These are phyloP conservation scores for Myocastor coypus DNA, from an alignment of 2,113 vertebrate genomes.

Conservation along the genomic window DNA sequence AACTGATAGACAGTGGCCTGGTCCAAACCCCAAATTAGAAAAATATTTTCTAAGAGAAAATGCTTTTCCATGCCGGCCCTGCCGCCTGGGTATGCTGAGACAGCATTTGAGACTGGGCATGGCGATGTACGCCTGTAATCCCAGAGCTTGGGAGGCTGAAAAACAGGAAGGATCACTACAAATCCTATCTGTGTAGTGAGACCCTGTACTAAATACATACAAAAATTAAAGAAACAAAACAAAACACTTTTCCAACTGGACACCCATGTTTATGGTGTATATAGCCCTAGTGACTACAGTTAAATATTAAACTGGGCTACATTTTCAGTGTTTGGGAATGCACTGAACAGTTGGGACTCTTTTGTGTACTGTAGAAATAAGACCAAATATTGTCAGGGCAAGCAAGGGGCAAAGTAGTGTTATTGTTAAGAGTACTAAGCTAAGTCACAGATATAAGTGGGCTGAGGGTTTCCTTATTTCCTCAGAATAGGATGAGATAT, in stretches of 20 bases:
- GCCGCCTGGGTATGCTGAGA: too few species aligned
- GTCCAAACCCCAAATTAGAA: slow-evolving; percentile 17
- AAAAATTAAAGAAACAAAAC: background rate
- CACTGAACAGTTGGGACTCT: background rate
- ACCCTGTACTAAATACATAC: too few species aligned
- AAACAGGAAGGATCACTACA: too few species aligned
- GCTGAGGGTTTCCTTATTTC: background rate
- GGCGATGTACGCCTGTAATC: too few species aligned
- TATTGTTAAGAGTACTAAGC: background rate
- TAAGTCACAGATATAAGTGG: background rate
- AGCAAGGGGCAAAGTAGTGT: background rate
- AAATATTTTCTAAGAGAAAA: background rate
- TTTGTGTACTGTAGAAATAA: background rate
- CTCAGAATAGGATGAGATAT: background rate
- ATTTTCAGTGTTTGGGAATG: slow-evolving; percentile 19
- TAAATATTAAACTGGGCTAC: background rate
- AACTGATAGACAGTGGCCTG: background rate
- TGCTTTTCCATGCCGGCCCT: background rate
- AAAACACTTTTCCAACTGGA: background rate
- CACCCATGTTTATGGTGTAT: background rate
- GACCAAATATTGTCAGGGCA: background rate
- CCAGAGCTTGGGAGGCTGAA: too few species aligned
- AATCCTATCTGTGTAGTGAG: too few species aligned
- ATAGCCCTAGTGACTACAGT: background rate
- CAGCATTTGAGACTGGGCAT: too few species aligned